Conservation (phyloP, 2,888 invertebrate genomes). For the Eupelmus urozonus region DNA sequence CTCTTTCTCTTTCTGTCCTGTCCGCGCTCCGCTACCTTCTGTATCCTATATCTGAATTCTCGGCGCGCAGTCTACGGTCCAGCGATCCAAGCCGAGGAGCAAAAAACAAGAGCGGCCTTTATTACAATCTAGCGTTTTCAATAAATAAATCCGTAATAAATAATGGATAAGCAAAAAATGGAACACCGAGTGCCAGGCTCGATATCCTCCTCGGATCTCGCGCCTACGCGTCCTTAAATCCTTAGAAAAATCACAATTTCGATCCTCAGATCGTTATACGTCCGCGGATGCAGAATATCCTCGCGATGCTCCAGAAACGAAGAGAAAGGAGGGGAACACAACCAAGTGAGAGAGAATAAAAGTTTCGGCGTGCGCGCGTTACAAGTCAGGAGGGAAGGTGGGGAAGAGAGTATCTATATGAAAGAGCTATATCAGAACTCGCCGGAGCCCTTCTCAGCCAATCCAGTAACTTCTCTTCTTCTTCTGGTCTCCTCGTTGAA, state of each 20-base stretch:
- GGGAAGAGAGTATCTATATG: not conserved
- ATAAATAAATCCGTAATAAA: conserved; percentile 12
- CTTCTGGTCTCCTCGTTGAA: conserved; percentile 57
- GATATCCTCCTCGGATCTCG: no score
- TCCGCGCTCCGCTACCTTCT: no score
- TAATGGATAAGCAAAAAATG: not conserved
- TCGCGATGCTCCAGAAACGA: no score
- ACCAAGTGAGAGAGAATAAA: not conserved
- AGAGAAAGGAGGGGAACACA: not conserved
- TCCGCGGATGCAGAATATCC: not conserved
- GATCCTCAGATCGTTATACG: not conserved
- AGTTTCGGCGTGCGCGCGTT: no score
- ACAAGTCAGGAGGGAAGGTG: not conserved
- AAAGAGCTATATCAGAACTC: conserved; percentile 29
- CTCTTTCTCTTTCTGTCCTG: no score
- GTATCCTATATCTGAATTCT: no score
- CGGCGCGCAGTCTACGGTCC: no score
- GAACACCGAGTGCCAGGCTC: no score
- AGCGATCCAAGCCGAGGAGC: not conserved
- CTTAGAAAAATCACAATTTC: not conserved
- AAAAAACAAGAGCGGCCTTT: not conserved
- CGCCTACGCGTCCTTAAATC: no score
- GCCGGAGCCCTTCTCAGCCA: not conserved
- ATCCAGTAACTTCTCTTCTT: conserved; percentile 46
- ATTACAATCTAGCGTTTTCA: not conserved